A percentile compares a stretch with the other conserved stretches of the same genome.
Conservation (phyloP, 2,113 vertebrate species). For the Patagioenas fasciata region DNA sequence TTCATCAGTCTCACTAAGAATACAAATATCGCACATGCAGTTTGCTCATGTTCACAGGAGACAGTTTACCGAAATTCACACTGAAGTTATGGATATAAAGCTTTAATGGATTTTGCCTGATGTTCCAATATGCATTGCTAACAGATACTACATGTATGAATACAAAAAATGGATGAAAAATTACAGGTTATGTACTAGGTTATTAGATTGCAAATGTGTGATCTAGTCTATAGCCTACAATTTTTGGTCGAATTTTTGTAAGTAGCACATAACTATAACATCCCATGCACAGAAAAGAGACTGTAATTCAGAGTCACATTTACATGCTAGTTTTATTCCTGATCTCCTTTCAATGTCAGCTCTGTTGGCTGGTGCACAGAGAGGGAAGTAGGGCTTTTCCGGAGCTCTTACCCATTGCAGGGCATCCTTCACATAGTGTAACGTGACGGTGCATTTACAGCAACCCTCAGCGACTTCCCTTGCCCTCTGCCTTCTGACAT, state of each 20-base stretch:
- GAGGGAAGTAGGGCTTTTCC: neutral
- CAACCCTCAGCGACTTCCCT: neutral
- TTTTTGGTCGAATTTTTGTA: neutral
- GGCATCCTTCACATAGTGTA: neutral
- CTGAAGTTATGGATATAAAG: neutral
- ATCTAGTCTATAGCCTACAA: neutral
- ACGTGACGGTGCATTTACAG: neutral
- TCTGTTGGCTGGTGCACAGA: neutral
- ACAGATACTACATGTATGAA: neutral
- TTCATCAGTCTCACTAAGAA: neutral
- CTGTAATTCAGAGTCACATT: neutral
- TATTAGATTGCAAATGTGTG: neutral
- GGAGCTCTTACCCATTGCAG: neutral
- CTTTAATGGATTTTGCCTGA: neutral
- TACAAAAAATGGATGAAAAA: neutral
- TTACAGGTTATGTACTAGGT: neutral
- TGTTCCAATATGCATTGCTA: neutral
- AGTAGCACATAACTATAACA: neutral
- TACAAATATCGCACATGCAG: neutral
- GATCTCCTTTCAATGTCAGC: neutral
- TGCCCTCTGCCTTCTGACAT: neutral
- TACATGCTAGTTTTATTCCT: neutral
- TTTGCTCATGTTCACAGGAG: neutral
- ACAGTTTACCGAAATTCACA: neutral
- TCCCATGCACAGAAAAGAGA: neutral